Evolutionary conservation across 1,140 invertebrate species (phyloP).

Genomic region (Cecropterus lyciades): DNA sequence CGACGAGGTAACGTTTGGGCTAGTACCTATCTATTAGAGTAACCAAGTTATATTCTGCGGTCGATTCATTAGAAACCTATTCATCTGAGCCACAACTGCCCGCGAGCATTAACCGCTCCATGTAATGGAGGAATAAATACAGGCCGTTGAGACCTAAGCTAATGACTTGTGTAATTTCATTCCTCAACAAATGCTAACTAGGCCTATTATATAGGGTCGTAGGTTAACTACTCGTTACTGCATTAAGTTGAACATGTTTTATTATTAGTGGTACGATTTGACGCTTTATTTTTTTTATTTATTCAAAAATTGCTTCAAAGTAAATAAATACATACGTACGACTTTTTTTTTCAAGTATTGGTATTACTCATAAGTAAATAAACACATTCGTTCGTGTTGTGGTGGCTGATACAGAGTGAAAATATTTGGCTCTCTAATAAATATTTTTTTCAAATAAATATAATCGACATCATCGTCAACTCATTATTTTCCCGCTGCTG

Average conservation of each 20-base stretch:
- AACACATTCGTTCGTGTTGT: no score
- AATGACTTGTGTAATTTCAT: background rate
- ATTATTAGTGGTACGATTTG: no score
- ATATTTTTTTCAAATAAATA: no score
- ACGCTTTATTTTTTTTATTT: no score
- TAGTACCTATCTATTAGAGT: constrained; percentile 26
- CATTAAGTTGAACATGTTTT: background rate
- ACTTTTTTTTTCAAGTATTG: no score
- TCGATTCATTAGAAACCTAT: constrained; percentile 41
- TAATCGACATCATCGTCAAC: no score
- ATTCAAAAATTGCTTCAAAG: no score
- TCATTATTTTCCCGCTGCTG: no score
- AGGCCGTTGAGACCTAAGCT: background rate
- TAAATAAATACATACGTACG: no score
- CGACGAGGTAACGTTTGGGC: background rate
- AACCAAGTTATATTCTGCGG: constrained; percentile 33
- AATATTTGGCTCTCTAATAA: no score
- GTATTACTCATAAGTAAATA: no score
- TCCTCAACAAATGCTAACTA: background rate
- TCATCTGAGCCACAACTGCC: constrained; percentile 21
- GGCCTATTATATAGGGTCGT: background rate
- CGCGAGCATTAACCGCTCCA: background rate
- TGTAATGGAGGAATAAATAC: constrained; percentile 3
- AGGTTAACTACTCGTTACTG: background rate
- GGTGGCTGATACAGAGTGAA: no score